A percentile compares a stretch with the other conserved stretches of the same genome.
Evolutionary conservation across 2,113 vertebrate genomes (phyloP).

Genomic region (Perca fluviatilis): DNA sequence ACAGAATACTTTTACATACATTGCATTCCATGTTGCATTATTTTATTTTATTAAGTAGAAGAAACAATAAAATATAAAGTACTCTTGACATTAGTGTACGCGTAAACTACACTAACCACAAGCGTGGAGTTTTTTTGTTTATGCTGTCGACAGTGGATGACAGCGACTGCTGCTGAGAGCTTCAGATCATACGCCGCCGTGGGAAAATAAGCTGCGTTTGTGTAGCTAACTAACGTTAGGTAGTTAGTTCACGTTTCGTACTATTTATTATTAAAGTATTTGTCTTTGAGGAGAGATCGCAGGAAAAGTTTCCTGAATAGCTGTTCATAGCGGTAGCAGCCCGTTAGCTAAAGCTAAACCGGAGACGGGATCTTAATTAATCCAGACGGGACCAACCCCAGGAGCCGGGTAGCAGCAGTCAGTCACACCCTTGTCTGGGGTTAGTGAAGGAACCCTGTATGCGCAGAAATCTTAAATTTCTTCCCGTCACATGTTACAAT

Average conservation of each 20-base stretch:
- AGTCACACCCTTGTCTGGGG: constrained; percentile 79
- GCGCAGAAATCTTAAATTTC: background rate
- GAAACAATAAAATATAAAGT: rapidly evolving
- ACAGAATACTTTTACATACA: rapidly evolving
- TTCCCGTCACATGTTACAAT: background rate
- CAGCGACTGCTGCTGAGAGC: constrained; percentile 55
- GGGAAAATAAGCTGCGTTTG: constrained; percentile 2
- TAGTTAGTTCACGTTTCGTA: background rate
- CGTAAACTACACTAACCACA: constrained; percentile 79
- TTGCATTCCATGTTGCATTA: rapidly evolving
- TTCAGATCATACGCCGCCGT: constrained; percentile 29
- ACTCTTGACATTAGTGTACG: rapidly evolving
- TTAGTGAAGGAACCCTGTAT: constrained; percentile 3
- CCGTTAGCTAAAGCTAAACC: constrained; percentile 50
- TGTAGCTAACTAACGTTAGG: background rate
- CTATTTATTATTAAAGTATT: background rate
- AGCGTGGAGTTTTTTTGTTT: constrained; percentile 29
- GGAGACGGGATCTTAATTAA: constrained; percentile 55
- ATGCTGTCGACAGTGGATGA: constrained; percentile 62
- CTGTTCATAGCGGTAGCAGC: background rate
- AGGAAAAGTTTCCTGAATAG: background rate
- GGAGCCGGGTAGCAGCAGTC: constrained; percentile 56
- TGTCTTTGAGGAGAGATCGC: background rate
- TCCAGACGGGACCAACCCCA: constrained; percentile 63
- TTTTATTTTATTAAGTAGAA: background rate